Evolutionary conservation across 2,113 vertebrate genomes (phyloP), one percentile per base, ranked within the genome.

Genomic region (Dascyllus trimaculatus): DNA sequence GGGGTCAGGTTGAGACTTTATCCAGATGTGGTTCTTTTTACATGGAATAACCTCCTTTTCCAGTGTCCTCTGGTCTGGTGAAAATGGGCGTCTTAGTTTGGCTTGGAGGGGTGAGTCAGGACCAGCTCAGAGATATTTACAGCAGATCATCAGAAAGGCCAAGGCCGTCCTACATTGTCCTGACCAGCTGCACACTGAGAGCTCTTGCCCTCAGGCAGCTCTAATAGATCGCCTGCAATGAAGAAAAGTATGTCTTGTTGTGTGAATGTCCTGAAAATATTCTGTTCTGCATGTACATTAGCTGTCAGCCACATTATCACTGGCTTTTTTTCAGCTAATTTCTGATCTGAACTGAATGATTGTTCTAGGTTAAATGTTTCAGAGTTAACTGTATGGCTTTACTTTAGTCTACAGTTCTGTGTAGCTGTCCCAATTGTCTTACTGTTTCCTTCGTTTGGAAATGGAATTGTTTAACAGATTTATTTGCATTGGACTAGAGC

Each of bases 101-200:
- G 46, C 22, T 62, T 6, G 74, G 59, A 35, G 0, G 8, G 32
- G 75, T 88, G 86, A 87, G 80, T 91, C 84, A 88, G 88, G 22
- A 9, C 22, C 68, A 70, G 85, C 87, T 91, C 80, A 85, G 69
- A 35, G 80, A 80, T 88, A 85, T 90, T 87, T 87, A 80, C 61
- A 78, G 77, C 54, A 63, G 82, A 82, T 88, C 77, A n/a, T 62
- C 8, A 25, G 10, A 85, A 81, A 91, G 83, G 78, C 82, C 82
- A 78, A 87, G 80, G 82, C 83, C 56, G 0, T 75, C 83, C 76
- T 78, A 58, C 74, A 22, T 59, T 65, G 81, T 80, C 85, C 78
- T 84, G 40, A 71, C 5, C n/a, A 26, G 43, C 32, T 4, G 52
- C 29, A 62, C 24, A 19, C 63, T 52, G 22, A 62, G 53, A 62